A percentile compares a stretch with the other conserved stretches of the same genome.
Evolutionary conservation across 2,797 vertebrate genomes (phyloP).

Genomic region (Sphaeramia orbicularis): DNA sequence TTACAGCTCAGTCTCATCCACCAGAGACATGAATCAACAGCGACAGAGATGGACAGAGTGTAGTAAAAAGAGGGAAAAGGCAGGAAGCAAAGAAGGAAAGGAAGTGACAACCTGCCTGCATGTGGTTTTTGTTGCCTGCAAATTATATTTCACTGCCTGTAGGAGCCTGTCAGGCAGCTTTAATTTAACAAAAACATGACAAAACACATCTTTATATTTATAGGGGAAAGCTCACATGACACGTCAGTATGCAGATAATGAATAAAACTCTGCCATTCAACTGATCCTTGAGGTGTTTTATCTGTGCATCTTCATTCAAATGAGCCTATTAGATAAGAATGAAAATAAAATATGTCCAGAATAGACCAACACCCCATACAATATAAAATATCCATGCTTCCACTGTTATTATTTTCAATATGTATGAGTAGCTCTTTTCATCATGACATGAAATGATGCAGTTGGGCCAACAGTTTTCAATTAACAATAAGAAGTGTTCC

Average conservation of each 20-base stretch:
- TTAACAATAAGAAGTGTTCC: conserved; percentile 5
- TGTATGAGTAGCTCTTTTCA: conserved; percentile 6
- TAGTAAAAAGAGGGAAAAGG: background rate
- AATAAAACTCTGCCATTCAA: conserved; percentile 48
- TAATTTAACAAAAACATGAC: conserved; percentile 31
- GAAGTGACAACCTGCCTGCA: conserved; percentile 30
- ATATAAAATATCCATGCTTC: conserved; percentile 14
- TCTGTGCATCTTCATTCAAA: conserved; percentile 26
- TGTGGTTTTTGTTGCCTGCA: background rate
- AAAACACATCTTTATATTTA: conserved; percentile 13
- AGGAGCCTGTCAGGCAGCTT: conserved; percentile 26
- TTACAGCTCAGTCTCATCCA: conserved; percentile 53
- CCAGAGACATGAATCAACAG: conserved; percentile 40
- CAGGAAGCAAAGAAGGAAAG: conserved; percentile 12
- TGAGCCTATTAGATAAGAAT: conserved; percentile 25
- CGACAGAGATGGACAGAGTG: conserved; percentile 3
- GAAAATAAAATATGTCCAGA: conserved; percentile 22
- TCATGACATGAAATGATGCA: conserved; percentile 2
- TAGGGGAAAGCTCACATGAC: conserved; percentile 8
- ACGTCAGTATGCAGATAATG: conserved; percentile 2
- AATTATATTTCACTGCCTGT: background rate
- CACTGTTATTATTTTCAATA: conserved; percentile 27
- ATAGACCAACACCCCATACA: background rate
- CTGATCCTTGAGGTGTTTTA: conserved; percentile 36
- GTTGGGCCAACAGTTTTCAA: conserved; percentile 4